Conservation (phyloP, 2,888 invertebrate genomes). For the Marasmarcha lunaedactyla region DNA sequence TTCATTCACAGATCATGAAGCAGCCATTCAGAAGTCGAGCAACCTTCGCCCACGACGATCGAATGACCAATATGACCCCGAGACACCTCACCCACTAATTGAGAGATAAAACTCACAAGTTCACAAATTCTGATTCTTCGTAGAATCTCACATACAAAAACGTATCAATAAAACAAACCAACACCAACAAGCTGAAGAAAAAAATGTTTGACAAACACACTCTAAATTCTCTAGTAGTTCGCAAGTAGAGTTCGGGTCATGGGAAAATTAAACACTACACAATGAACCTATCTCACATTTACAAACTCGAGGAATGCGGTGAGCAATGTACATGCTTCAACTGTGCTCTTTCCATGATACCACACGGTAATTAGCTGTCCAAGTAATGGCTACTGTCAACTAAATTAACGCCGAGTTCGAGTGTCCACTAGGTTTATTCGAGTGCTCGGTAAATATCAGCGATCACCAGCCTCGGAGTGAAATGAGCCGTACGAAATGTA, state of each 20-base stretch:
- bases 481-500: background rate
- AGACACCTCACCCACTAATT: background rate
- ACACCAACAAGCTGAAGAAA: background rate
- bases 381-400: too few species aligned
- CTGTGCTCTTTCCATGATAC: background rate
- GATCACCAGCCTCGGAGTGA: background rate
- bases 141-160: background rate
- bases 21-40: too few species aligned
- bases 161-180: background rate
- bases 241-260: constrained; percentile 22
- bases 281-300: constrained; percentile 17
- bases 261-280: constrained; percentile 35
- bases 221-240: background rate
- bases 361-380: background rate
- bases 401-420: too few species aligned
- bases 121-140: background rate
- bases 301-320: constrained; percentile 12
- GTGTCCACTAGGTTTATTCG: too few species aligned
- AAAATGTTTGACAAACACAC: background rate
- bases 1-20: too few species aligned
- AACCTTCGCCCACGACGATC: background rate
- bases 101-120: background rate
- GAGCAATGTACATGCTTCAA: constrained; percentile 13
- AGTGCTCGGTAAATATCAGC: too few species aligned
- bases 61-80: background rate